phyloP scores from a whole-genome alignment of 2,113 vertebrate genomes.

The Phocoena phocoena region DNA sequence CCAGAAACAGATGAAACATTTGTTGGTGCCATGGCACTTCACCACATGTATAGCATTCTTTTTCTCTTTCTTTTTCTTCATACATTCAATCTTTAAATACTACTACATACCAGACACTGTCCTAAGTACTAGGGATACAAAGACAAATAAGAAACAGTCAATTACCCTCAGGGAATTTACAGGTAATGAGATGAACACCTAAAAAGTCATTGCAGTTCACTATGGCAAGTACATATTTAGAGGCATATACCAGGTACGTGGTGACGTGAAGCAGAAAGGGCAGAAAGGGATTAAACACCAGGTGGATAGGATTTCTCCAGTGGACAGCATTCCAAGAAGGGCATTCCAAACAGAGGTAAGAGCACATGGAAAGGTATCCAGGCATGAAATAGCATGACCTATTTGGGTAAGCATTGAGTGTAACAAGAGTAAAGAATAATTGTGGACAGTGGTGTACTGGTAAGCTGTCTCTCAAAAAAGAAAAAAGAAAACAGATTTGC shows the following conservation, averaged over 20 bases:
- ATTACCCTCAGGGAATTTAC: neutral
- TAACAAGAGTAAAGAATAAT: constrained; percentile 51
- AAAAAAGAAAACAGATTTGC: neutral
- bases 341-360: neutral
- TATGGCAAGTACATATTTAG: neutral
- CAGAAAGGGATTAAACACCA: neutral
- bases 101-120: neutral
- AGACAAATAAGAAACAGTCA: constrained; percentile 38
- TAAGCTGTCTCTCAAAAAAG: constrained; percentile 11
- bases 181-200: neutral
- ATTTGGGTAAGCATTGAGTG: constrained; percentile 28
- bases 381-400: constrained; percentile 14
- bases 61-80: constrained; percentile 33
- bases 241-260: neutral
- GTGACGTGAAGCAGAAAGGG: constrained; percentile 25
- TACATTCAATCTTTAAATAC: constrained; percentile 44
- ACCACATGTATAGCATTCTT: neutral
- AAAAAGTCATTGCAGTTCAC: neutral
- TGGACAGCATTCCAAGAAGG: neutral
- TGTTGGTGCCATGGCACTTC: neutral
- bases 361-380: constrained; percentile 3
- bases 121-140: neutral
- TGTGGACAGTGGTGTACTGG: neutral
- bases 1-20: constrained; percentile 29
- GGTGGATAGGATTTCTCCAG: neutral